Conservation (phyloP, 2,113 vertebrate species). For the Cercocebus atys region DNA sequence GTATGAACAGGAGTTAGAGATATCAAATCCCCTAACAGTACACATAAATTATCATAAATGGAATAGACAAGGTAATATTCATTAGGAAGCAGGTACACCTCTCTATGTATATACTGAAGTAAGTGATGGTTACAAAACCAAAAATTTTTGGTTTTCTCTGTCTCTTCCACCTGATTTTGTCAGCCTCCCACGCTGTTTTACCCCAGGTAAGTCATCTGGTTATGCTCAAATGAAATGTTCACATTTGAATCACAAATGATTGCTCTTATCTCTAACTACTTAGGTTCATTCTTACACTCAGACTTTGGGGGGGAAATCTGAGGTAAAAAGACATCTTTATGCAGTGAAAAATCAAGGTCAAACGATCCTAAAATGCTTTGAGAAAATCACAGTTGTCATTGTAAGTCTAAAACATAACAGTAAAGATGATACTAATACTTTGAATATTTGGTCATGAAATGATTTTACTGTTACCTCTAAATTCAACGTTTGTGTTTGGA, state of each 20-base stretch:
- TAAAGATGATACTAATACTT: constrained; percentile 51
- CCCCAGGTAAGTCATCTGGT: not conserved
- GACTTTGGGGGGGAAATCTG: not conserved
- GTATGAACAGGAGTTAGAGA: not conserved
- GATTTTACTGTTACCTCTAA: constrained; percentile 5
- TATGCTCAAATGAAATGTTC: not conserved
- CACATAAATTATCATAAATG: constrained; percentile 18
- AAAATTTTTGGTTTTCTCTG: not conserved
- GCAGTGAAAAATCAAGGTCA: constrained; percentile 38
- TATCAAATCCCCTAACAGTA: constrained; percentile 21
- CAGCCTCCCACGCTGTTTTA: constrained; percentile 2
- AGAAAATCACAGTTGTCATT: constrained; percentile 40
- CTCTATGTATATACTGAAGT: not conserved
- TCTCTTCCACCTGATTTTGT: not conserved
- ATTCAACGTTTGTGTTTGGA: constrained; percentile 36
- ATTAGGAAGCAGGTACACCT: not conserved
- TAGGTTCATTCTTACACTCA: not conserved
- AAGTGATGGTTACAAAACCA: not conserved
- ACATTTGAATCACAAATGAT: constrained; percentile 41
- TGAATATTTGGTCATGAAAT: constrained; percentile 13
- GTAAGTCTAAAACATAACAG: constrained; percentile 25
- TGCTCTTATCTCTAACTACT: not conserved
- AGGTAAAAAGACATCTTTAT: constrained; percentile 17
- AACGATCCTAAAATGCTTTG: constrained; percentile 44
- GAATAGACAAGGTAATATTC: constrained; percentile 14